Conservation (phyloP, 1,140 invertebrate genomes). For the Drosophila leontia region DNA sequence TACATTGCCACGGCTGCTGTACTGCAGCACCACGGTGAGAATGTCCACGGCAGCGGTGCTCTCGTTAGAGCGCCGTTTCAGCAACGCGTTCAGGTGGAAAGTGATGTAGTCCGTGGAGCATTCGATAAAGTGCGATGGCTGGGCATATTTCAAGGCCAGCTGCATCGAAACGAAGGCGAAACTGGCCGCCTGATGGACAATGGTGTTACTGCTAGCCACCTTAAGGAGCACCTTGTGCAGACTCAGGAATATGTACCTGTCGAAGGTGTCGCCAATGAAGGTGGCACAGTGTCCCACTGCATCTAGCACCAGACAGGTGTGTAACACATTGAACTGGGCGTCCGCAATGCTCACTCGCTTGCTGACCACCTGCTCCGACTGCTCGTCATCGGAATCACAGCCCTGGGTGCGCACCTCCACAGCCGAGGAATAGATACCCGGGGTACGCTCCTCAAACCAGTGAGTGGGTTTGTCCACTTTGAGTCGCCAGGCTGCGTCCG, state of each 20-base stretch:
- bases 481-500: conserved; percentile 61
- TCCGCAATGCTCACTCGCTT: conserved; percentile 65
- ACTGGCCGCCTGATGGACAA: conserved; percentile 68
- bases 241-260: conserved; percentile 65
- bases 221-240: conserved; percentile 76
- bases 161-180: conserved; percentile 86
- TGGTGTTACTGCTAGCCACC: conserved; percentile 69
- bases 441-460: conserved; percentile 79
- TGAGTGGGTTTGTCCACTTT: conserved; percentile 69
- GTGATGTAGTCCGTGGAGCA: conserved; percentile 87
- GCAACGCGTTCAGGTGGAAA: conserved; percentile 86
- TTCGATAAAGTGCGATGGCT: conserved; percentile 85
- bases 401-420: conserved; percentile 78
- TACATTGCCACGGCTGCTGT: conserved; percentile 86
- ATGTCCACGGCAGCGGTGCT: conserved; percentile 87
- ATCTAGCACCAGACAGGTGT: conserved; percentile 77
- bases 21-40: conserved; percentile 86
- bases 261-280: conserved; percentile 70
- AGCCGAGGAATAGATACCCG: conserved; percentile 80
- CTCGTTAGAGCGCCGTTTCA: conserved; percentile 77
- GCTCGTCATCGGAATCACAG: conserved; percentile 77
- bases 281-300: conserved; percentile 68
- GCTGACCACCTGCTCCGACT: conserved; percentile 33
- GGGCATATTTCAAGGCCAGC: conserved; percentile 79
- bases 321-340: conserved; percentile 78